Percentiles rank a stretch among this genome's conserved stretches.
Evolutionary conservation across 2,888 invertebrate genomes (phyloP).

Genomic region (Yponomeuta cagnagella): DNA sequence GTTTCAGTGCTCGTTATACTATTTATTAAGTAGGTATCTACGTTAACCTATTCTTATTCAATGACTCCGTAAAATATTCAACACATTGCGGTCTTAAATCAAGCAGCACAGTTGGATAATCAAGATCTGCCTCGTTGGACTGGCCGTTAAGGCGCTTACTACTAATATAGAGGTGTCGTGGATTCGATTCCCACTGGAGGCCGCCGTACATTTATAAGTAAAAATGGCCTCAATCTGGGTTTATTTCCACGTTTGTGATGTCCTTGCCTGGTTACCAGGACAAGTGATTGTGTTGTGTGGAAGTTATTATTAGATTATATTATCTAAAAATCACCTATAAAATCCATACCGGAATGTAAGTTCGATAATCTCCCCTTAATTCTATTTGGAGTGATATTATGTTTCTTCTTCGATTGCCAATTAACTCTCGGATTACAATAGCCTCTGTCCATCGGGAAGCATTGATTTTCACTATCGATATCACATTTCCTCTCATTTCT

Average conservation of each 20-base stretch:
- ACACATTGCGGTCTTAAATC: not conserved
- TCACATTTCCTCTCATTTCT: slow-evolving; percentile 8
- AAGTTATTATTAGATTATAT: too few species aligned
- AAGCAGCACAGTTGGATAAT: too few species aligned
- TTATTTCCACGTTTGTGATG: too few species aligned
- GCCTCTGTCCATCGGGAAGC: slow-evolving; percentile 32
- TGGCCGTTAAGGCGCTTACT: too few species aligned
- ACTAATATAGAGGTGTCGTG: too few species aligned
- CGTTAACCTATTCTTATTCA: not conserved
- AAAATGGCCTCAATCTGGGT: too few species aligned
- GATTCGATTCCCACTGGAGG: too few species aligned
- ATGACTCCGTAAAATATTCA: not conserved
- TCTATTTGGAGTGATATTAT: slow-evolving; percentile 3
- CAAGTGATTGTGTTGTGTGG: too few species aligned
- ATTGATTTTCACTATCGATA: slow-evolving; percentile 8
- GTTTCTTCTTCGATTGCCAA: slow-evolving; percentile 57
- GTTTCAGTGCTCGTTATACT: slow-evolving; percentile 1
- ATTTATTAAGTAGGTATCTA: not conserved
- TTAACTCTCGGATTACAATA: slow-evolving; percentile 58
- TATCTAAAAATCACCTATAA: not conserved
- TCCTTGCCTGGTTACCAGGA: too few species aligned
- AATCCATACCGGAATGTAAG: not conserved
- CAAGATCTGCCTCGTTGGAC: too few species aligned
- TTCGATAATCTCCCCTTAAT: not conserved
- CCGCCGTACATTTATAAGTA: too few species aligned